A percentile compares a stretch with the other conserved stretches of the same genome.
Evolutionary conservation across 1,140 invertebrate genomes (phyloP).

Genomic region (Amyelois transitella): DNA sequence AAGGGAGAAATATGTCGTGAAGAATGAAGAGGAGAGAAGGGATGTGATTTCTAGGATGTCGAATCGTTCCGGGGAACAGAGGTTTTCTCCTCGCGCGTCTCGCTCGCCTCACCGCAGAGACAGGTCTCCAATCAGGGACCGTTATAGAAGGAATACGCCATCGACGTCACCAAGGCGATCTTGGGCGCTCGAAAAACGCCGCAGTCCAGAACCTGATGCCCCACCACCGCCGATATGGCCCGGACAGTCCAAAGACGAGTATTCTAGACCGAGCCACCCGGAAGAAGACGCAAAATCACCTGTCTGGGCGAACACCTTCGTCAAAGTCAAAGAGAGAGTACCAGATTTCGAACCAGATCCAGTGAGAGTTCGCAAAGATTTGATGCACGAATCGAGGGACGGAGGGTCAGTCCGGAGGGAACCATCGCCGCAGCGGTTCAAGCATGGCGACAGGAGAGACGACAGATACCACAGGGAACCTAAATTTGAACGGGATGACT

Average conservation of each 20-base stretch:
- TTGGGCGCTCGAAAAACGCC: conserved; percentile 56
- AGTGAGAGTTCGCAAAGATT: not conserved
- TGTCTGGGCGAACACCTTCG: not conserved
- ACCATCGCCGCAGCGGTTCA: not conserved
- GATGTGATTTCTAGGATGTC: not conserved
- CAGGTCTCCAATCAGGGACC: conserved; percentile 42
- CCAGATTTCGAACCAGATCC: not conserved
- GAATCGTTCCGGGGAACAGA: not conserved
- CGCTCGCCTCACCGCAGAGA: conserved; percentile 46
- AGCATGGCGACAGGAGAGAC: not conserved
- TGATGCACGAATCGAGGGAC: not conserved
- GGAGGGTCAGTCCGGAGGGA: not conserved
- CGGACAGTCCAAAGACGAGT: conserved; percentile 21
- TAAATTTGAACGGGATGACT: conserved; percentile 13
- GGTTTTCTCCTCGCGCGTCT: conserved; percentile 15
- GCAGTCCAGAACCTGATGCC: conserved; percentile 43
- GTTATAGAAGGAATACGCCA: conserved; percentile 45
- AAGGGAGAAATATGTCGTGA: conserved; percentile 15
- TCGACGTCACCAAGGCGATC: conserved; percentile 50
- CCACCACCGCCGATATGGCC: conserved; percentile 57
- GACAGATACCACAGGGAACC: not conserved
- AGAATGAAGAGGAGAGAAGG: conserved; percentile 32
- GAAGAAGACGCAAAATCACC: not conserved
- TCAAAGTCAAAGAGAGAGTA: not conserved
- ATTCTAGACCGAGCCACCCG: conserved; percentile 14